phyloP scores from a whole-genome alignment of 2,797 vertebrate genomes.

The Spheniscus humboldti region DNA sequence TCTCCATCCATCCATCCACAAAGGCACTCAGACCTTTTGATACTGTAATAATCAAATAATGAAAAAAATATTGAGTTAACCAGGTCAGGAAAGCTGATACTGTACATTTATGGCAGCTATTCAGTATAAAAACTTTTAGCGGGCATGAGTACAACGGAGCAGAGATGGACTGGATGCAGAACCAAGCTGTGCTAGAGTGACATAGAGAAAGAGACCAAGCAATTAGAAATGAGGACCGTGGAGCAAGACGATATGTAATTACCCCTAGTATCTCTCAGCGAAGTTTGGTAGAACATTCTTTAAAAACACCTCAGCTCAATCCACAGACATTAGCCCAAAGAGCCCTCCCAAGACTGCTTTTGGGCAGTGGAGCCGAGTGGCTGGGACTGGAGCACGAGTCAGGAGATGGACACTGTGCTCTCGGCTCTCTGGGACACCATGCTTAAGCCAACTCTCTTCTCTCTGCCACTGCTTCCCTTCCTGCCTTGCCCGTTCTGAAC shows the following conservation, averaged over 20 bases:
- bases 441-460: not conserved
- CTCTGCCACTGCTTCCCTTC: not conserved
- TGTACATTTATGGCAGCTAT: not conserved
- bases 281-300: not conserved
- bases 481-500: not conserved
- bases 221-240: not conserved
- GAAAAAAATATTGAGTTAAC: slow-evolving; percentile 12
- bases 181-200: not conserved
- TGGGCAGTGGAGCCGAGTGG: not conserved
- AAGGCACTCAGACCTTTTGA: not conserved
- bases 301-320: not conserved
- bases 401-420: not conserved
- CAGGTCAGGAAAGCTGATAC: not conserved
- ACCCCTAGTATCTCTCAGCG: not conserved
- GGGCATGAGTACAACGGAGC: not conserved
- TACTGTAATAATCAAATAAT: slow-evolving; percentile 5
- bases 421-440: rapidly evolving
- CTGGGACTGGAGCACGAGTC: not conserved
- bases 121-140: not conserved
- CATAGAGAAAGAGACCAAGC: not conserved
- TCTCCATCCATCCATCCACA: not conserved
- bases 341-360: not conserved
- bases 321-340: not conserved
- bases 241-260: not conserved
- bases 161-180: not conserved